Evolutionary conservation across 2,113 vertebrate genomes (phyloP).

Genomic region (Syrmaticus mikado): DNA sequence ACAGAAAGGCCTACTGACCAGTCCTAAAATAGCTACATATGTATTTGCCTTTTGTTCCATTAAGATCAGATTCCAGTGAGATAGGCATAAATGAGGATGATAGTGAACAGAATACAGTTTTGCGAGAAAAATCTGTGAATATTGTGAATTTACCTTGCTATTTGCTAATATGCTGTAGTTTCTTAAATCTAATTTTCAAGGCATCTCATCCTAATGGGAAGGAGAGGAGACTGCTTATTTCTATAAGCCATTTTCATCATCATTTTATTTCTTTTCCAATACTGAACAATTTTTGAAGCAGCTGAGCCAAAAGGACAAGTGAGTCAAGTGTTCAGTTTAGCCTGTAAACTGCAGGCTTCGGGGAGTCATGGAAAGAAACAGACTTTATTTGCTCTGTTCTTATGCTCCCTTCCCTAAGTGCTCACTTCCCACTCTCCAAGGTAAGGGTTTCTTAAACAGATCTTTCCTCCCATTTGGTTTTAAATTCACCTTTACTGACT

Average conservation of each 20-base stretch:
- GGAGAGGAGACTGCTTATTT: background rate
- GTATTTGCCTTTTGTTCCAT: background rate
- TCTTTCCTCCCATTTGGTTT: background rate
- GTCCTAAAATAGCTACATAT: background rate
- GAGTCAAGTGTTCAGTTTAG: slow-evolving; percentile 36
- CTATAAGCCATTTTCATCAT: background rate
- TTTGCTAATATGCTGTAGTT: background rate
- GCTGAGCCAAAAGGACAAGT: background rate
- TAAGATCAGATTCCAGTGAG: background rate
- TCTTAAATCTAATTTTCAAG: slow-evolving; percentile 3
- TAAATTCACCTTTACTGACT: background rate
- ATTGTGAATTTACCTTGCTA: background rate
- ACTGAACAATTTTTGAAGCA: background rate
- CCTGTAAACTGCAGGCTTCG: slow-evolving; percentile 13
- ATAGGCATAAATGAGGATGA: background rate
- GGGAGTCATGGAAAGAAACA: background rate
- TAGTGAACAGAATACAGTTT: background rate
- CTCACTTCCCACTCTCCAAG: background rate
- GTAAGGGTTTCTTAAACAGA: background rate
- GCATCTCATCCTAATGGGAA: background rate
- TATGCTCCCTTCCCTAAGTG: background rate
- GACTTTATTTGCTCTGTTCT: background rate
- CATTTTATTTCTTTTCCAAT: slow-evolving; percentile 39
- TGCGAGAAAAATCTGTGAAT: background rate
- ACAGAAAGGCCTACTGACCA: background rate